Evolutionary conservation across 2,113 vertebrate genomes (phyloP), one percentile per base, ranked within the genome.

Genomic region (Parus major): DNA sequence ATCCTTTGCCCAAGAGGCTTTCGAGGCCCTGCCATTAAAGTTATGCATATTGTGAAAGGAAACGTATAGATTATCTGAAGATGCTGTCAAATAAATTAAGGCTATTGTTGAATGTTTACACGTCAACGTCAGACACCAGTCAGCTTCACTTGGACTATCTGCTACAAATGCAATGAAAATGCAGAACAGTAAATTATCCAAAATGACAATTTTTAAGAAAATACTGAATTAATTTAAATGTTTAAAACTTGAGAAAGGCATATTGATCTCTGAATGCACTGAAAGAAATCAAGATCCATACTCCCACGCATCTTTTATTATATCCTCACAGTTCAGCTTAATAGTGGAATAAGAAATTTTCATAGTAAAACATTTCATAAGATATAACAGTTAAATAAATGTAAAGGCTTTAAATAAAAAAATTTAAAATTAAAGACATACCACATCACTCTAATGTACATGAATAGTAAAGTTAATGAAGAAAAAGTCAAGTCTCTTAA

Each of bases 31-130:
- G n/a, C 69, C 9, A 8, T 84, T 95, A 71, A 95, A 92, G 68
- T 75, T 86, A 92, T 39, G 44, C 92, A 96, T 79, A 55, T 81
- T 94, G 92, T 76, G 57, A 91, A 94, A 83, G 65, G 81, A 81
- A 97, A 90, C 82, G 13, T 70, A 96, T 75, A 88, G 76, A 93
- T 93, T 96, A 92, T 78, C 90, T 92, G 57, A 78, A 97, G 66
- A 88, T 79, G 57, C 53, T 90, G 65, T 90, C 80, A 71, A 56
- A 64, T 5, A 79, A 93, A 96, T 90, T 91, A 93, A 94, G 36
- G 69, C 57, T 92, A 46, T 85, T 92, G 69, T 36, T 88, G 63
- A 93, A 76, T 76, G 75, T 90, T 95, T 93, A 46, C 33, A 82
- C 79, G 82, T 96, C 90, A 71, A 36, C 52, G 56, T 59, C 63